Base-by-base conservation (phyloP, 1,140 invertebrate species). In the Drosophila azteca region DNA sequence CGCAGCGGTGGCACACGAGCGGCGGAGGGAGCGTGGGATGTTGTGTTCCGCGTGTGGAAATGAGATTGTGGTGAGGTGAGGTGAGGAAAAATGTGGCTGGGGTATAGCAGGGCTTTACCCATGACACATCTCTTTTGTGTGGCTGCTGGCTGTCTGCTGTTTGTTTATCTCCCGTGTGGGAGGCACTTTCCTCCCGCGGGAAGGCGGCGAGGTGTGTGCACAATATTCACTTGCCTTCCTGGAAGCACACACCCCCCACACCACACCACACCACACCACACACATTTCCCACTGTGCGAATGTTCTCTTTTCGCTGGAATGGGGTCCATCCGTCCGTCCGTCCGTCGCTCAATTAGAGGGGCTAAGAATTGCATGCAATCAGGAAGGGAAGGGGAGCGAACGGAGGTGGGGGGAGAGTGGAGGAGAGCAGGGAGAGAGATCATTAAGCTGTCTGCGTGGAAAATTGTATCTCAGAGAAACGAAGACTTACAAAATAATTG, bases 1-100 rank as follows among this genome's bases (percentile, higher is more conserved):
- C 82, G 82, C 68, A 72, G 81, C 77, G 35, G 64, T 79, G 50
- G 57, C 51, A 61, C 76, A 57, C 11, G 35, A 39, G 35, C 66
- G n/a, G 2, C 24, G 20, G 50, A 57, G 55, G 20, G 50, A 57
- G 55, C 62, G 77, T 72, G 71, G 81, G 77, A 60, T 65, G 77
- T 61, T 65, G 72, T 58, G 65, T 79, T 59, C 59, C 35, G 35
- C 35, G 35, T 39, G 35, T 39, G 35, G 35, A 39, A 39, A 39
- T 39, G 35, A 39, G 35, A 45, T 45, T 55, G 13, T 15, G 15
- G 7, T 49, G 49, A n/a, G 5, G 6, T 49, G 48, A n/a, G 6
- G 29, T 44, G 13, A 31, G 26, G 41, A 15, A 8, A 8, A 17
- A 57, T 55, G 31, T 24, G 17, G 6, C 20, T 24, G 43, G 41